These are phyloP conservation scores for Ceratitis capitata DNA, from an alignment of 1,140 invertebrate species.

Conservation along the genomic window DNA sequence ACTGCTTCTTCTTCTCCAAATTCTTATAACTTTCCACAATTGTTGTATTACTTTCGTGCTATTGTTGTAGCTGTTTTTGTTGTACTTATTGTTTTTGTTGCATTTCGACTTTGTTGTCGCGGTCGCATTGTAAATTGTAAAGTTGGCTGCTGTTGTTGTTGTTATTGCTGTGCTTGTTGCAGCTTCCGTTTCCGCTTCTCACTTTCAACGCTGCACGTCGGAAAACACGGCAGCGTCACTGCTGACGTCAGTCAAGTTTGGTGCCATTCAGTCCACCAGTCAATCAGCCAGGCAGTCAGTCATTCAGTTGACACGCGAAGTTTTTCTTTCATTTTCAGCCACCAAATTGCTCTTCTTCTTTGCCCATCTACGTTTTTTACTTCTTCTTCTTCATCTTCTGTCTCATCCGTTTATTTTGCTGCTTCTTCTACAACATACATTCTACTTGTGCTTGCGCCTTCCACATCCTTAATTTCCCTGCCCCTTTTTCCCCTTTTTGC, in stretches of 20 bases:
- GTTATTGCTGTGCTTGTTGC: background rate
- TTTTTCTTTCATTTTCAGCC: background rate
- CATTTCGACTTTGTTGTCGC: background rate
- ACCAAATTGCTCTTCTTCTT: background rate
- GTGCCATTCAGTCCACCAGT: background rate
- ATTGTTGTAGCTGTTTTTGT: background rate
- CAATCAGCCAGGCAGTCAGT: background rate
- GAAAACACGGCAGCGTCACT: background rate
- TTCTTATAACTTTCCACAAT: background rate
- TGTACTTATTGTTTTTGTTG: background rate
- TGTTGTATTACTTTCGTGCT: background rate
- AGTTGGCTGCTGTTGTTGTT: background rate
- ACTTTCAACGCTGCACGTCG: background rate
- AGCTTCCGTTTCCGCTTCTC: constrained; percentile 11
- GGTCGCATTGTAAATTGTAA: constrained; percentile 22
- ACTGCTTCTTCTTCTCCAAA: background rate
- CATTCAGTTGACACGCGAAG: background rate
- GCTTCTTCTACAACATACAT: background rate
- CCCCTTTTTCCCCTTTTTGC: constrained; percentile 1
- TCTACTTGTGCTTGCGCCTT: background rate
- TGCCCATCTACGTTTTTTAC: no score
- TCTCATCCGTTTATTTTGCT: no score
- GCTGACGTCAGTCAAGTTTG: background rate
- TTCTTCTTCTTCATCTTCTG: no score
- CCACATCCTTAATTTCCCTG: constrained; percentile 4